Evolutionary conservation across 2,888 invertebrate species (phyloP).

Genomic region (Eilema sororculum): DNA sequence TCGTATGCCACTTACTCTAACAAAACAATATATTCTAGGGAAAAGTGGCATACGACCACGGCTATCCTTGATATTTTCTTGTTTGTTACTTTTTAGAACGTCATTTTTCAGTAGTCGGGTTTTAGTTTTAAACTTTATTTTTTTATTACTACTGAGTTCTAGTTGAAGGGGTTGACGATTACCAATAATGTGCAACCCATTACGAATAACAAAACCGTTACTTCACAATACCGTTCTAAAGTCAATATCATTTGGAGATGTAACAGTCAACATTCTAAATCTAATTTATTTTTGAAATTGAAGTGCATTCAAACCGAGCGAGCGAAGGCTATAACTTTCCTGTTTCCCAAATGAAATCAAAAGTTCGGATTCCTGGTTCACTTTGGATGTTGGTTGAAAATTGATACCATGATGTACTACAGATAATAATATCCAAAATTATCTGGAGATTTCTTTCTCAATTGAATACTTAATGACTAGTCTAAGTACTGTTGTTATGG

Average conservation of each 20-base stretch:
- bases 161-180: not conserved
- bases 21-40: no score
- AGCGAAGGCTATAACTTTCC: conserved; percentile 30
- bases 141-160: not conserved
- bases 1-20: no score
- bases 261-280: conserved; percentile 15
- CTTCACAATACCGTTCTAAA: not conserved
- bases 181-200: not conserved
- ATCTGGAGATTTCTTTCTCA: no score
- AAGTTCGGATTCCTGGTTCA: conserved; percentile 14
- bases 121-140: no score
- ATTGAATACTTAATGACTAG: not conserved
- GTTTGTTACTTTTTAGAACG: no score
- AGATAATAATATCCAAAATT: not conserved
- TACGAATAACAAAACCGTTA: not conserved
- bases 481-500: not conserved
- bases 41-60: no score
- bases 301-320: conserved; percentile 25
- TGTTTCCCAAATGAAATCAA: conserved; percentile 34
- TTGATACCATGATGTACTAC: not conserved
- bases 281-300: conserved; percentile 36
- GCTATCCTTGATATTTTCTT: no score
- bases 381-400: not conserved
- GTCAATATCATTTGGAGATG: not conserved
- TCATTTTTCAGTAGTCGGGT: no score